A percentile compares a stretch with the other conserved stretches of the same genome.
phyloP scores from a whole-genome alignment of 1,140 invertebrate species.

The Rhyzopertha dominica region DNA sequence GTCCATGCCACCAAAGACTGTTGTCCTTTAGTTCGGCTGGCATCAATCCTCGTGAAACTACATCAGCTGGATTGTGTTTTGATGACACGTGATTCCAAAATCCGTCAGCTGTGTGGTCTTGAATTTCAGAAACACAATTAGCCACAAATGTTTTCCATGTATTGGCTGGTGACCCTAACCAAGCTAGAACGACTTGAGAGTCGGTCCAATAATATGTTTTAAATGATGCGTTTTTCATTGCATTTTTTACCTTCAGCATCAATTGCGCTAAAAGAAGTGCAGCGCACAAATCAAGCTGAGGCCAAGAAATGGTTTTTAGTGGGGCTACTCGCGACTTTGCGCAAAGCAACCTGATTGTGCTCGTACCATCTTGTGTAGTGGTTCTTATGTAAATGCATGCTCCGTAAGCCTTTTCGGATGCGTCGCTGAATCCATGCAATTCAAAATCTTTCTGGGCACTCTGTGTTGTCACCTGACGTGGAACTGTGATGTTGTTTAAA shows the following conservation, averaged over 20 bases:
- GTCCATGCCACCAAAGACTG: slow-evolving; percentile 16
- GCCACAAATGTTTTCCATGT: slow-evolving; percentile 45
- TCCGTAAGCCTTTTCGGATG: slow-evolving; percentile 36
- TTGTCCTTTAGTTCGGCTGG: slow-evolving; percentile 8
- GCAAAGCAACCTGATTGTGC: slow-evolving; percentile 18
- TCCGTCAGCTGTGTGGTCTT: slow-evolving; percentile 15
- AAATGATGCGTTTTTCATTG: slow-evolving; percentile 11
- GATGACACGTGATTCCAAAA: slow-evolving; percentile 38
- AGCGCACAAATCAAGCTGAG: slow-evolving; percentile 30
- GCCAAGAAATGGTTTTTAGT: slow-evolving; percentile 38
- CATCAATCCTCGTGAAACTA: slow-evolving; percentile 36
- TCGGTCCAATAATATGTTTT: slow-evolving; percentile 35
- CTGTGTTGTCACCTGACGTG: slow-evolving; percentile 3
- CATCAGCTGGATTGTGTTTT: slow-evolving; percentile 43
- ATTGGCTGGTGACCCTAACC: slow-evolving; percentile 31
- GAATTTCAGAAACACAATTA: slow-evolving; percentile 43
- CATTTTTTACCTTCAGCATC: slow-evolving; percentile 11
- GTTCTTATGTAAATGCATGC: slow-evolving; percentile 36
- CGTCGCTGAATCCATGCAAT: slow-evolving; percentile 38
- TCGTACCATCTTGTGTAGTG: slow-evolving; percentile 3
- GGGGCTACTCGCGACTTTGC: slow-evolving; percentile 45
- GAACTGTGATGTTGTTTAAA: slow-evolving; percentile 14
- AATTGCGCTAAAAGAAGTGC: slow-evolving; percentile 22
- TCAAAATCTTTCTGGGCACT: slow-evolving; percentile 12
- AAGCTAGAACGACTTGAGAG: slow-evolving; percentile 36